Conservation (phyloP, 2,888 invertebrate genomes). For the Idaea straminata region DNA sequence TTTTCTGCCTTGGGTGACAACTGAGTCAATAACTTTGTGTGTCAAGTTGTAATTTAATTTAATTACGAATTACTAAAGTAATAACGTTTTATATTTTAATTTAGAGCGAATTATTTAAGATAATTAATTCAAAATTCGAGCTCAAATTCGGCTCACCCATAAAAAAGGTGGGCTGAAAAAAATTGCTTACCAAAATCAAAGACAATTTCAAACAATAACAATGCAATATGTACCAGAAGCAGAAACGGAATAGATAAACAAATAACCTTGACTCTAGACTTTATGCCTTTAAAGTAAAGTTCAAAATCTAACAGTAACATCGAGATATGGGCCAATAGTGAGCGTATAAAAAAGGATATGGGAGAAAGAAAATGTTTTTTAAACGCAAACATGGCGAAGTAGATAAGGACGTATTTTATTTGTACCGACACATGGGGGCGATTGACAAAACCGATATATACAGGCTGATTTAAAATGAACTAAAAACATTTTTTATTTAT, state of each 20-base stretch:
- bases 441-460: constrained; percentile 44
- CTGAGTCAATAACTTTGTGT: not conserved
- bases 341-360: constrained; percentile 53
- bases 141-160: no score
- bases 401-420: constrained; percentile 66
- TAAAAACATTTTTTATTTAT: not conserved
- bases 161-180: no score
- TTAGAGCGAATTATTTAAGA: no score
- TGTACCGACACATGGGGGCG: constrained; percentile 62
- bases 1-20: not conserved
- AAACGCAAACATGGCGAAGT: constrained; percentile 64
- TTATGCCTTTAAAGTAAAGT: not conserved
- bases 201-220: not conserved
- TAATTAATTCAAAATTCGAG: no score
- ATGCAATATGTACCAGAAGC: not conserved
- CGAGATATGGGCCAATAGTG: constrained; percentile 50
- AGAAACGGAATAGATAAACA: not conserved
- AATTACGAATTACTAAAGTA: no score
- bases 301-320: not conserved
- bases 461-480: not conserved
- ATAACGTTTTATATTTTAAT: no score
- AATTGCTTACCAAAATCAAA: not conserved
- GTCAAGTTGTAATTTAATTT: not conserved
- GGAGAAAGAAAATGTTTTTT: constrained; percentile 57
- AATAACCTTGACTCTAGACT: not conserved